These are phyloP conservation scores for Cynopterus sphinx DNA, from an alignment of 2,797 vertebrate genomes.

Conservation along the genomic window DNA sequence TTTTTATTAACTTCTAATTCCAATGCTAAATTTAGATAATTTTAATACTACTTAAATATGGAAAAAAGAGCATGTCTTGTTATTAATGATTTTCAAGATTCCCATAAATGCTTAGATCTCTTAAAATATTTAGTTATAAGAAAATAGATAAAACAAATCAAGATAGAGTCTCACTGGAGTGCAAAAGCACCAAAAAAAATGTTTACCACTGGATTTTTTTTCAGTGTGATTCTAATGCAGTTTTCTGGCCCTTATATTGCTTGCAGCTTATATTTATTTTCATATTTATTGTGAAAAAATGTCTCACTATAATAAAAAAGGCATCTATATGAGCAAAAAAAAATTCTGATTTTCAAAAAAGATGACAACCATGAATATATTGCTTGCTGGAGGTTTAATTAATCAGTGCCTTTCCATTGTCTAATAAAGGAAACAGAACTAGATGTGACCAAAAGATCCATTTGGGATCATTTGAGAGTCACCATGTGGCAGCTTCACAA, in stretches of 20 bases:
- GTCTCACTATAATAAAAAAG: background rate
- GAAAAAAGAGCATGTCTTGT: background rate
- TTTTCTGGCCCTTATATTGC: background rate
- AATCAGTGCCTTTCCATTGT: background rate
- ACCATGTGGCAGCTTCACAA: background rate
- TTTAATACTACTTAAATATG: background rate
- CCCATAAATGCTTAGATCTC: background rate
- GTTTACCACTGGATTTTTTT: background rate
- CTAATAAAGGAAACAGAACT: background rate
- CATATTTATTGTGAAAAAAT: background rate
- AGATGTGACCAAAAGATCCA: background rate
- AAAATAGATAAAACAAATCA: background rate
- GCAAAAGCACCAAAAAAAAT: background rate
- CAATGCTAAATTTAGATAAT: background rate
- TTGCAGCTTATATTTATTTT: slow-evolving; percentile 30
- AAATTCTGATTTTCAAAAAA: background rate
- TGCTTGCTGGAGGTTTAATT: background rate
- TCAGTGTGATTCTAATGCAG: background rate
- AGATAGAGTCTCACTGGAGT: background rate
- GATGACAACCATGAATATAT: background rate
- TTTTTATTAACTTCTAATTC: background rate
- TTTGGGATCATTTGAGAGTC: background rate
- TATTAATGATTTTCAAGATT: background rate
- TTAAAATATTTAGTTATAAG: background rate
- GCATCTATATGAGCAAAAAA: background rate